Base-by-base conservation (phyloP, 2,888 invertebrate genomes). In the Tridacna gigas region DNA sequence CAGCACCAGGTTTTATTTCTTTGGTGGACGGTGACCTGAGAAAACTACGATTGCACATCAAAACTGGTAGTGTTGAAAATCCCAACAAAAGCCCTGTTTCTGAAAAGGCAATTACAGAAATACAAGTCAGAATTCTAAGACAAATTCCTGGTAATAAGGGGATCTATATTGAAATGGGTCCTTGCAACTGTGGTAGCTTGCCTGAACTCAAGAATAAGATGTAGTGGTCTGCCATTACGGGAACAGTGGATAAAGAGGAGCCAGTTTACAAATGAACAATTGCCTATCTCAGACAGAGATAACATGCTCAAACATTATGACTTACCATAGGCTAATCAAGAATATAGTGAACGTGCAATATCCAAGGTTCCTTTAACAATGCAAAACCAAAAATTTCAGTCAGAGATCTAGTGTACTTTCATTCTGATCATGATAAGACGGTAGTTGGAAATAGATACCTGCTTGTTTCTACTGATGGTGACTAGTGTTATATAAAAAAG, bases 51-150 rank as follows among this genome's bases (percentile, higher is more conserved):
- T 28, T 66, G 45, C 18, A 56, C 13, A 12, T 67, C 56, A 69
- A 79, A 47, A 67, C 66, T 20, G 74, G 79, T 4, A 65, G 79
- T n/a, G 37, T 56, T 3, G 66, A 79, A 60, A 74, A 79, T 28
- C 45, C 25, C 20, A 79, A 73, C 51, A 51, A 51, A 77, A 90
- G 89, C 73, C 88, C 90, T 15, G 85, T 90, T 0, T 90, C 89
- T n/a, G 90, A 90, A 81, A 85, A 82, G 45, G 90, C 90, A n/a
- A 80, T 91, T 22, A 83, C 80, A 28, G 91, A 92, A 80, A 74
- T 91, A 5, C 84, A 86, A 63, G 81, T 78, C 28, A 89, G 90
- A 77, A 69, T 90, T 18, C 66, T 91, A n/a, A 85, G 86, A 4
- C 77, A 85, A 37, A 28, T 63, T 28, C 79, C 79, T n/a, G 47